Percentiles rank a stretch among this genome's conserved stretches.
Evolutionary conservation across 2,888 invertebrate species (phyloP).

Genomic region (Mythimna pallens): DNA sequence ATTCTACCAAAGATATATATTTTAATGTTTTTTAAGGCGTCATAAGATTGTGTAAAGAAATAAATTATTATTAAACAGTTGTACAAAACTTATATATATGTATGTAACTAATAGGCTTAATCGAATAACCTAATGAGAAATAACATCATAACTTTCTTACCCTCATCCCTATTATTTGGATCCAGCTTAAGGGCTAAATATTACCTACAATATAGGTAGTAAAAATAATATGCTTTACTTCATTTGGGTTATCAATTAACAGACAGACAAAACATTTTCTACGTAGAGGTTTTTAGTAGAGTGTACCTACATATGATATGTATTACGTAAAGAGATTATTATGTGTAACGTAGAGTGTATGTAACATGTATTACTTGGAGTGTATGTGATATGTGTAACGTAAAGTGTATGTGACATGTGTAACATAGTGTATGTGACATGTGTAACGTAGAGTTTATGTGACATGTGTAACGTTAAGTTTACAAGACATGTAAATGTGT

Average conservation of each 20-base stretch:
- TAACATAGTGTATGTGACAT: not conserved
- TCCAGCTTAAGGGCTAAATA: not conserved
- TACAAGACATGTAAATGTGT: too few relatives aligned
- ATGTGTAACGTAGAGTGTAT: too few relatives aligned
- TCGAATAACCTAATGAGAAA: not conserved
- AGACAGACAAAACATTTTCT: constrained; percentile 11
- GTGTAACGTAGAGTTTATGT: too few relatives aligned
- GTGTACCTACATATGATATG: constrained; percentile 20
- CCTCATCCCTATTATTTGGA: not conserved
- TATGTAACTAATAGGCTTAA: not conserved
- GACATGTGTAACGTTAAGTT: too few relatives aligned
- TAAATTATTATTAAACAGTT: too few relatives aligned
- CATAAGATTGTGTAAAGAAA: too few relatives aligned
- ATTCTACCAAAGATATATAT: too few relatives aligned
- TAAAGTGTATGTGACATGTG: constrained; percentile 13
- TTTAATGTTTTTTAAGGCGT: too few relatives aligned
- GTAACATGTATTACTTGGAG: not conserved
- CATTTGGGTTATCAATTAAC: constrained; percentile 31
- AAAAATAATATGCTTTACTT: constrained; percentile 5
- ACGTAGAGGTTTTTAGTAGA: constrained; percentile 5
- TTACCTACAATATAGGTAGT: not conserved
- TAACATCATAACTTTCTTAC: not conserved
- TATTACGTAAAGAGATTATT: too few relatives aligned
- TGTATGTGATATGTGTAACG: constrained; percentile 24
- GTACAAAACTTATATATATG: too few relatives aligned